A percentile compares a stretch with the other conserved stretches of the same genome.
Evolutionary conservation across 2,888 invertebrate genomes (phyloP).

Genomic region (Lymantria monacha): DNA sequence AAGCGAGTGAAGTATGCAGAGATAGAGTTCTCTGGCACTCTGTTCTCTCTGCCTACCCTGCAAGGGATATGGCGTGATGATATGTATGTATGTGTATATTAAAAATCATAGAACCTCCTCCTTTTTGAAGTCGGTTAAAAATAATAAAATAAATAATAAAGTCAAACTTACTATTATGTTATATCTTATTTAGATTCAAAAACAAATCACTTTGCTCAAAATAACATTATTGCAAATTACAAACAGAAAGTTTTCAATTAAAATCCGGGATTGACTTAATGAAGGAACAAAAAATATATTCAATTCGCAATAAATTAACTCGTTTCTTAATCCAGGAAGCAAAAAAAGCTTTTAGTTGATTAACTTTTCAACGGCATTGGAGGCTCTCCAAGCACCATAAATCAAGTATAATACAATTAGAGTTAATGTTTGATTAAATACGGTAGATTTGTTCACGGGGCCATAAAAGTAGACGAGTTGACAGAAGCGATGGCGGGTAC

Average conservation of each 20-base stretch:
- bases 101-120: too few relatives aligned
- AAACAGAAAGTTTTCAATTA: slow-evolving; percentile 13
- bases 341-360: slow-evolving; percentile 76
- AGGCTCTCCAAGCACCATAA: slow-evolving; percentile 63
- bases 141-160: too few relatives aligned
- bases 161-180: too few relatives aligned
- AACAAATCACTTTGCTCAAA: too few relatives aligned
- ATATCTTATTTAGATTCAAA: too few relatives aligned
- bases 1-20: too few relatives aligned
- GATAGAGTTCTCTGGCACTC: too few relatives aligned
- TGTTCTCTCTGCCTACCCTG: too few relatives aligned
- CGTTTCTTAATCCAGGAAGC: slow-evolving; percentile 62
- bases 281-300: slow-evolving; percentile 55
- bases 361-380: slow-evolving; percentile 73
- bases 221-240: slow-evolving; percentile 11
- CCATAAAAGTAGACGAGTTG: not conserved
- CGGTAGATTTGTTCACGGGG: slow-evolving; percentile 28
- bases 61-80: too few relatives aligned
- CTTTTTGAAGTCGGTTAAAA: too few relatives aligned
- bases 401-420: slow-evolving; percentile 74
- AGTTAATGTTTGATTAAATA: slow-evolving; percentile 65
- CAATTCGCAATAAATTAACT: slow-evolving; percentile 69
- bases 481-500: too few relatives aligned
- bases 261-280: slow-evolving; percentile 44
- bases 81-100: too few relatives aligned